phyloP scores from a whole-genome alignment of 1,140 invertebrate species.

The Pomacea maculata region DNA sequence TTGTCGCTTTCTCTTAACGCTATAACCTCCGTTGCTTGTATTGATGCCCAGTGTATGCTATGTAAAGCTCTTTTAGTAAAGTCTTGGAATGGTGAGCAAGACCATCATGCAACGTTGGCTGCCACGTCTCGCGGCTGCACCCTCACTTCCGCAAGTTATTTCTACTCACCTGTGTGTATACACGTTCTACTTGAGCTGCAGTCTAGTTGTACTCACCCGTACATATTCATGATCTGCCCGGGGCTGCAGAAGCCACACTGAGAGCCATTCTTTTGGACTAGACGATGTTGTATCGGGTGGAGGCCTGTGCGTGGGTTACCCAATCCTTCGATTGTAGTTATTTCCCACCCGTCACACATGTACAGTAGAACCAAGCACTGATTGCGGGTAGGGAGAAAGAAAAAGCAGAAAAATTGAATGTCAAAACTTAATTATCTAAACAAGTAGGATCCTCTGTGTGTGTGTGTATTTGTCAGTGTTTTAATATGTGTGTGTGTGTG shows the following conservation, averaged over 20 bases:
- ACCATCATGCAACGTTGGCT: no score
- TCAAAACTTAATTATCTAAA: neutral
- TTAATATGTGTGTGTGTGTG: slow-evolving; percentile 5
- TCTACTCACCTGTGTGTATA: neutral
- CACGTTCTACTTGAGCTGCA: neutral
- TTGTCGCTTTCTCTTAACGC: neutral
- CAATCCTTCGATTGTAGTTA: slow-evolving; percentile 81
- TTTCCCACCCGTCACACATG: slow-evolving; percentile 76
- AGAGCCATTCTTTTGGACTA: slow-evolving; percentile 43
- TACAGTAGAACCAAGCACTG: slow-evolving; percentile 76
- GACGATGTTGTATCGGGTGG: slow-evolving; percentile 36
- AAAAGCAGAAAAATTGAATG: no score
- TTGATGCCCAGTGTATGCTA: no score
- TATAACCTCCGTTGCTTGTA: neutral
- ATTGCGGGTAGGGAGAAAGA: neutral
- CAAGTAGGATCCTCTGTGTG: neutral
- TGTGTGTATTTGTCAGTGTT: neutral
- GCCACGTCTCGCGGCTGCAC: neutral
- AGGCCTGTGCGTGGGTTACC: slow-evolving; percentile 70
- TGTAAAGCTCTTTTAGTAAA: no score
- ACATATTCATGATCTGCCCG: slow-evolving; percentile 61
- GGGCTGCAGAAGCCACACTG: slow-evolving; percentile 70
- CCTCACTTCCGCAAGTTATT: neutral
- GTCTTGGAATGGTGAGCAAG: no score
- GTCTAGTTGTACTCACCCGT: slow-evolving; percentile 44